A percentile compares a stretch with the other conserved stretches of the same genome.
Conservation (phyloP, 2,888 invertebrate genomes). For the Antheraea yamamai region DNA sequence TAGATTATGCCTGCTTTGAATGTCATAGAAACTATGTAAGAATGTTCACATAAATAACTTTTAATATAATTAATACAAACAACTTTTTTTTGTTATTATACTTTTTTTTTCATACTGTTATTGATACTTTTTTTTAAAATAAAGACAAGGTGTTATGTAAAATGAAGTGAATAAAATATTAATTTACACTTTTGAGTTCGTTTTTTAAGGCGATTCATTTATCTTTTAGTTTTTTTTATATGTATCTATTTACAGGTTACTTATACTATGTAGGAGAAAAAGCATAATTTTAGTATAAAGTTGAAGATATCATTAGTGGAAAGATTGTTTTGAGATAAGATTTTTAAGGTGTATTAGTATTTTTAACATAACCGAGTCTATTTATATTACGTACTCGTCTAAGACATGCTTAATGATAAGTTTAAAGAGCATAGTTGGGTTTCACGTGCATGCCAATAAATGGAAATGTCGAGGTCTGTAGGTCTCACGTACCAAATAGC, state of each 20-base stretch:
- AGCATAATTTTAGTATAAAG: background rate
- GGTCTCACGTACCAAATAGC: conserved; percentile 73
- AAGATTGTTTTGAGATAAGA: background rate
- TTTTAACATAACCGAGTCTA: conserved; percentile 43
- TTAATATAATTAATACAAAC: no score
- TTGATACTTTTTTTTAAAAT: no score
- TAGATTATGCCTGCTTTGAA: no score
- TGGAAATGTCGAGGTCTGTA: conserved; percentile 33
- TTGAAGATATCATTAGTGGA: background rate
- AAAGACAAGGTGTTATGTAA: no score
- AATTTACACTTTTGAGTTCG: no score
- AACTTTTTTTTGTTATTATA: no score
- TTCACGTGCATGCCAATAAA: conserved; percentile 29
- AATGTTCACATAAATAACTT: no score
- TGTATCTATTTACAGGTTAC: background rate
- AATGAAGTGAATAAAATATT: no score
- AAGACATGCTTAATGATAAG: conserved; percentile 24
- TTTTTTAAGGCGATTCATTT: no score
- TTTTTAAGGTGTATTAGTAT: conserved; percentile 26
- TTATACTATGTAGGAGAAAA: background rate
- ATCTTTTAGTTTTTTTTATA: background rate
- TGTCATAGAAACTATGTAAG: no score
- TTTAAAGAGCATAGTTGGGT: conserved; percentile 22
- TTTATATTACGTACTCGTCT: conserved; percentile 51
- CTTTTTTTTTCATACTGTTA: no score